Base-by-base conservation (phyloP, 2,888 invertebrate genomes). In the Linnaemya vulpina region DNA sequence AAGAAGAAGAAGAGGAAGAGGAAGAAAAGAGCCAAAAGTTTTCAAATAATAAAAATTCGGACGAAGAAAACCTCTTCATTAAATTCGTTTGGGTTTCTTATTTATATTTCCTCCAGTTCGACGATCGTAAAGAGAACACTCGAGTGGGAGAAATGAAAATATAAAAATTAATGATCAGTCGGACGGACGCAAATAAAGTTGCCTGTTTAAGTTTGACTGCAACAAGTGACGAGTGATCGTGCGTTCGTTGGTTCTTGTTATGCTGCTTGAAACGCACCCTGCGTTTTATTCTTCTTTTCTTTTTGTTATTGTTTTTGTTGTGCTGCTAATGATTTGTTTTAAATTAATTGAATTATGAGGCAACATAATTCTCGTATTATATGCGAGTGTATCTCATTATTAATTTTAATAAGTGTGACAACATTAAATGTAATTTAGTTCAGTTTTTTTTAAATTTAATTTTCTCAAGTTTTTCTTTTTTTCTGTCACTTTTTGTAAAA, bases 291-390 rank as follows among this genome's bases (percentile, higher is more conserved):
- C 51, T 11, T 35, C 13, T 55, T 73, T 63, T 63, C 11, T 67
- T 43, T 58, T 58, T 51, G n/a, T n/a, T n/a, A n/a, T n/a, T n/a
- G n/a, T n/a, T n/a, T n/a, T n/a, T n/a, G n/a, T n/a, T n/a, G n/a
- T n/a, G n/a, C 74, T 70, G 58, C 65, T 74, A 67, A 71, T 84
- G 55, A 84, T 85, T 78, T 75, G 63, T 71, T 82, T 38, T 65
- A 85, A 81, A 82, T 74, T 81, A 84, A 84, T 84, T 85, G 38
- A 78, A 85, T 82, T 85, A 85, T 30, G n/a, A 8, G 20, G 40
- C 53, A 13, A 25, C 35, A 68, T 68, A 68, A 77, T 70, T 83
- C 77, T 78, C 46, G 35, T 43, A 43, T 22, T 63, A 38, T 20
- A 58, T 30, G 30, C 30, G 30, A 30, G 4, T 25, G 3, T 22